These are phyloP conservation scores for Tinea semifulvella DNA, from an alignment of 2,888 invertebrate genomes.

Conservation along the genomic window DNA sequence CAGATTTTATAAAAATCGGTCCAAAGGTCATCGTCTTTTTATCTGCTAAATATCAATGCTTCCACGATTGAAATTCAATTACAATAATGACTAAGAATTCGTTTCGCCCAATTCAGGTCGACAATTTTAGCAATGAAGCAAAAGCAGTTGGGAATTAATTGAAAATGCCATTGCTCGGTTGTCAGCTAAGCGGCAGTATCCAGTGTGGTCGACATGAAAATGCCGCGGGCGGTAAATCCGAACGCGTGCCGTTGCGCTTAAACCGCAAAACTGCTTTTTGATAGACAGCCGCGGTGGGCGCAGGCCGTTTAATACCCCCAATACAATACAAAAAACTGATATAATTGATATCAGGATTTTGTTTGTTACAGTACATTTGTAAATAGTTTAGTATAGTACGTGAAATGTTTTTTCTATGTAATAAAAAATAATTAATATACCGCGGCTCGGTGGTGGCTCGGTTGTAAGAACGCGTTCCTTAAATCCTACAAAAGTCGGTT, in stretches of 20 bases:
- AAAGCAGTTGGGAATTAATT: slow-evolving; percentile 35
- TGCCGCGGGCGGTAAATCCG: slow-evolving; percentile 50
- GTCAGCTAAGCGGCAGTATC: slow-evolving; percentile 36
- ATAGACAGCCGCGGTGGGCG: slow-evolving; percentile 46
- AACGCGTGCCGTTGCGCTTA: slow-evolving; percentile 39
- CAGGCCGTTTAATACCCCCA: slow-evolving; percentile 38
- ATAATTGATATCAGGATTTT: slow-evolving; percentile 1
- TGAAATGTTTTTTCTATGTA: no score
- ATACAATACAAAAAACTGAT: slow-evolving; percentile 28
- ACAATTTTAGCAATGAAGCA: slow-evolving; percentile 10
- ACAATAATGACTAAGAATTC: no score
- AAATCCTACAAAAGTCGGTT: no score
- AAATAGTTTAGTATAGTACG: no score
- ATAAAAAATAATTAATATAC: no score
- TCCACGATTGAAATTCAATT: no score
- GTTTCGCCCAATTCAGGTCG: not conserved
- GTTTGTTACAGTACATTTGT: no score
- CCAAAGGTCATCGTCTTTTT: no score
- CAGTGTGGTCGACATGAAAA: slow-evolving; percentile 44
- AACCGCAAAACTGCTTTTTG: slow-evolving; percentile 55
- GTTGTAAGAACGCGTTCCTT: no score
- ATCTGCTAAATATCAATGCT: no score
- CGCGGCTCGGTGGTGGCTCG: no score
- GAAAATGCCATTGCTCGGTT: slow-evolving; percentile 33
- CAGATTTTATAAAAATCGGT: no score